phyloP scores from a whole-genome alignment of 1,140 invertebrate genomes.

The Lutraria rhynchaena region DNA sequence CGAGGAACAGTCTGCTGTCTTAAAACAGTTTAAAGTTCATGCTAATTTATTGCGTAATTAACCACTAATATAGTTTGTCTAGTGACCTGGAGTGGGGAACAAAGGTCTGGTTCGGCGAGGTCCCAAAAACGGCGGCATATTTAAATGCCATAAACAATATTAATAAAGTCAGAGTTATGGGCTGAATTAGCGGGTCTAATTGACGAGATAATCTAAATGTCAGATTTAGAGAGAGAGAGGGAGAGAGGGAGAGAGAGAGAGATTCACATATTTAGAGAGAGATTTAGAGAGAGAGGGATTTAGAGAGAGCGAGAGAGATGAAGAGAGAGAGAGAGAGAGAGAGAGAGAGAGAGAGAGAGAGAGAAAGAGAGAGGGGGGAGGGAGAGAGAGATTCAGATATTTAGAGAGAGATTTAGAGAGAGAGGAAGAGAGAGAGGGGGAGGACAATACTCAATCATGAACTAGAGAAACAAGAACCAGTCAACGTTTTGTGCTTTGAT shows the following conservation, averaged over 20 bases:
- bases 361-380: not conserved
- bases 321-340: conserved; percentile 2
- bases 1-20: not conserved
- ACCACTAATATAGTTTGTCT: not conserved
- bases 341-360: not conserved
- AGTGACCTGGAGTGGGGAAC: not conserved
- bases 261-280: too few species aligned
- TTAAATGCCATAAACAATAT: not conserved
- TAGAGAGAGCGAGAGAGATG: not conserved
- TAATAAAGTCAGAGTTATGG: too few species aligned
- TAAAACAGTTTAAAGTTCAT: not conserved
- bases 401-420: not conserved
- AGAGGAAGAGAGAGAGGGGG: not conserved
- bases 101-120: not conserved
- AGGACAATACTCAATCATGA: not conserved
- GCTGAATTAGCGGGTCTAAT: too few species aligned
- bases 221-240: not conserved
- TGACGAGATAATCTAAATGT: not conserved
- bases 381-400: not conserved
- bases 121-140: not conserved
- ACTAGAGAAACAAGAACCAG: not conserved
- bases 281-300: not conserved
- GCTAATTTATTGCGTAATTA: not conserved
- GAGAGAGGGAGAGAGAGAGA: conserved; percentile 1
- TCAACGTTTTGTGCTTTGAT: not conserved